Evolutionary conservation across 2,888 invertebrate species (phyloP).

Genomic region (Agrotis segetum): DNA sequence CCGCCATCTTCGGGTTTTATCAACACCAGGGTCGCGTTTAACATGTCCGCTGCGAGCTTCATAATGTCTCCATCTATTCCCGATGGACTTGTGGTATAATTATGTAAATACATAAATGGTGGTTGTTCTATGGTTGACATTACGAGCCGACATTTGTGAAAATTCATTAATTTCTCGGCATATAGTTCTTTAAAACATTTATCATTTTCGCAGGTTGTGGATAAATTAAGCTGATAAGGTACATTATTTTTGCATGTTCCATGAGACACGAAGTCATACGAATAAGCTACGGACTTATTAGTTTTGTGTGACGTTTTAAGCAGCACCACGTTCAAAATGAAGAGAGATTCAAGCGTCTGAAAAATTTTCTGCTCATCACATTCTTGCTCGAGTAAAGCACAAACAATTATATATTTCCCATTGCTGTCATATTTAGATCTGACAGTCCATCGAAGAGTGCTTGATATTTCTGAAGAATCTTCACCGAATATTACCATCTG

Average conservation of each 20-base stretch:
- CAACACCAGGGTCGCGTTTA: slow-evolving; percentile 77
- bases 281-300: slow-evolving; percentile 63
- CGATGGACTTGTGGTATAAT: slow-evolving; percentile 64
- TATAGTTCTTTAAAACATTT: slow-evolving; percentile 70
- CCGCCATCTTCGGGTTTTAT: slow-evolving; percentile 66
- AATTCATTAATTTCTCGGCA: slow-evolving; percentile 72
- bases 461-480: slow-evolving; percentile 68
- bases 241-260: slow-evolving; percentile 71
- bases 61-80: slow-evolving; percentile 79
- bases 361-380: slow-evolving; percentile 75
- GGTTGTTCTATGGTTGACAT: slow-evolving; percentile 79
- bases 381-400: slow-evolving; percentile 63
- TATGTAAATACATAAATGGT: slow-evolving; percentile 77
- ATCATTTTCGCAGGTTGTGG: slow-evolving; percentile 62
- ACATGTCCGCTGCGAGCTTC: slow-evolving; percentile 67
- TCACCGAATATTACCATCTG: slow-evolving; percentile 77
- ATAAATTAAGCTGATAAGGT: slow-evolving; percentile 67
- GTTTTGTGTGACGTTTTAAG: slow-evolving; percentile 63
- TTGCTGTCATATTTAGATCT: slow-evolving; percentile 71
- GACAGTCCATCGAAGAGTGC: slow-evolving; percentile 69
- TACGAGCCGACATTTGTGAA: slow-evolving; percentile 71
- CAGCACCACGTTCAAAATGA: slow-evolving; percentile 73
- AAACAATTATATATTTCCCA: slow-evolving; percentile 76
- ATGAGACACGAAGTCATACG: slow-evolving; percentile 69
- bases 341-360: slow-evolving; percentile 63